These are phyloP conservation scores for Plebejus argus DNA, from an alignment of 2,888 invertebrate species.

Conservation along the genomic window DNA sequence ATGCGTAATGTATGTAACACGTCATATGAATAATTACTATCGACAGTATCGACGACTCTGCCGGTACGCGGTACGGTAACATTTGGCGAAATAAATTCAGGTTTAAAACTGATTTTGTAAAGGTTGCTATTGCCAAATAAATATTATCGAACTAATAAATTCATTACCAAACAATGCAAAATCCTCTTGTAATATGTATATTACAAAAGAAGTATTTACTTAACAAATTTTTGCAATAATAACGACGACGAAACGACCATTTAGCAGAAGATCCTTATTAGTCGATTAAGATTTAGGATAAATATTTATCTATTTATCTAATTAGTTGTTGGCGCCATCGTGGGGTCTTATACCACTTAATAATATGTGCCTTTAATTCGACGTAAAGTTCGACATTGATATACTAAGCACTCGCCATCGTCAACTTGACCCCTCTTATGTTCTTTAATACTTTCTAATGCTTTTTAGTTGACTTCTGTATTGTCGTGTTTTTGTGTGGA, in stretches of 20 bases:
- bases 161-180: conserved; percentile 2
- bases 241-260: not conserved
- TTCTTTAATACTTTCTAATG: conserved; percentile 63
- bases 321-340: not conserved
- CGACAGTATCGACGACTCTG: not conserved
- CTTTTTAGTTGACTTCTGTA: conserved; percentile 48
- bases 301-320: conserved; percentile 14
- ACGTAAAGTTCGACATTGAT: conserved; percentile 23
- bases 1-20: conserved; percentile 12
- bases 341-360: not conserved
- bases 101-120: not conserved
- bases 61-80: too few relatives aligned
- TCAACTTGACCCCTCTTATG: conserved; percentile 53
- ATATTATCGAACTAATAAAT: not conserved
- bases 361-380: conserved; percentile 4
- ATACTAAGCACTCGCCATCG: conserved; percentile 25
- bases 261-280: not conserved
- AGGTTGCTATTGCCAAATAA: not conserved
- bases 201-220: not conserved
- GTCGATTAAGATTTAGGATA: not conserved
- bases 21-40: conserved; percentile 1
- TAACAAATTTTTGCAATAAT: not conserved
- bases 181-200: not conserved
- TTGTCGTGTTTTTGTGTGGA: conserved; percentile 54
- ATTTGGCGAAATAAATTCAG: not conserved